Evolutionary conservation across 2,888 invertebrate species (phyloP).

Genomic region (Stenodera caucasica): DNA sequence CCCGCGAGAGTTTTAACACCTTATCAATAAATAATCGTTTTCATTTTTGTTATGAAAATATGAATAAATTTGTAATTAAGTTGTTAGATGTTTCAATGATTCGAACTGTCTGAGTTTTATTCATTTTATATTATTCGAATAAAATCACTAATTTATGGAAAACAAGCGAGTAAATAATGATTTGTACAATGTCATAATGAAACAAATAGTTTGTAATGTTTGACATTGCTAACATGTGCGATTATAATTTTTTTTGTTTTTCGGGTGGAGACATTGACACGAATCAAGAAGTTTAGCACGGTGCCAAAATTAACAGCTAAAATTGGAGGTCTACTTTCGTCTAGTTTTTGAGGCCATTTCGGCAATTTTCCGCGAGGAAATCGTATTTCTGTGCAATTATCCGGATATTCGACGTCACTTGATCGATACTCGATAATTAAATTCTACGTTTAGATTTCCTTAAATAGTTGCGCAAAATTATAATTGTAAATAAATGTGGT

Average conservation of each 20-base stretch:
- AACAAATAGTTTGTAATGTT: not conserved
- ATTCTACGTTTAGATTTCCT: not conserved
- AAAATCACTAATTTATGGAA: constrained; percentile 1
- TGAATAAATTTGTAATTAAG: not conserved
- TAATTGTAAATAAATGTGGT: constrained; percentile 6
- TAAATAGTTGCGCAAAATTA: too few species aligned
- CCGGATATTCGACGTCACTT: not conserved
- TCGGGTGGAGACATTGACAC: constrained; percentile 6
- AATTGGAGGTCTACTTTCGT: not conserved
- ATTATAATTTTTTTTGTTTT: too few species aligned
- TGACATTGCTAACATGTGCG: not conserved
- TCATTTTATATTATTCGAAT: not conserved
- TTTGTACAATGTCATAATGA: not conserved
- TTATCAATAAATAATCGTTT: not conserved
- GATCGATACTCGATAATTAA: not conserved
- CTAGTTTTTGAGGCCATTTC: too few species aligned
- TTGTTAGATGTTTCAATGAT: not conserved
- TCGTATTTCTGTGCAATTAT: not conserved
- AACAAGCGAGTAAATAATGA: not conserved
- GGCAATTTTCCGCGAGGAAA: too few species aligned
- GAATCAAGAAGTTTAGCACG: not conserved
- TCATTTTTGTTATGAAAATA: not conserved
- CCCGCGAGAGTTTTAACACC: not conserved
- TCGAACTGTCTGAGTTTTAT: not conserved
- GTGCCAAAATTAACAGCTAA: not conserved